Conservation (phyloP, 2,113 vertebrate species). For the Pteronura brasiliensis region DNA sequence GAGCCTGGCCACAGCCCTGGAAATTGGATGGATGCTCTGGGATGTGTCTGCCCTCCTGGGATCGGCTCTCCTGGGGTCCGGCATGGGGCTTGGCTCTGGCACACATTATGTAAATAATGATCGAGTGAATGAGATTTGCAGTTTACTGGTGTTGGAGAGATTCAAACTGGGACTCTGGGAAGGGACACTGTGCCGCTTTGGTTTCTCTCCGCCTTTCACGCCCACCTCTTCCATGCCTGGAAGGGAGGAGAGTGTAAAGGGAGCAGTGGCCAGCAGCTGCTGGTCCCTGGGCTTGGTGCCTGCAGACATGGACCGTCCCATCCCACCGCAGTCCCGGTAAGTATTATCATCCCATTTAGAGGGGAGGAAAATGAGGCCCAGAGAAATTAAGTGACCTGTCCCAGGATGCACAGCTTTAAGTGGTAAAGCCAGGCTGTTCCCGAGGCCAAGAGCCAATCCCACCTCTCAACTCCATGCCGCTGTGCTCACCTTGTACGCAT, state of each 20-base stretch:
- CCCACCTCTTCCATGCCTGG: rapidly evolving
- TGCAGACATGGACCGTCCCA: rapidly evolving
- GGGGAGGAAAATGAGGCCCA: neutral
- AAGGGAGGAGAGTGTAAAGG: rapidly evolving
- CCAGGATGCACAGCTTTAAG: neutral
- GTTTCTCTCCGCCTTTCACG: neutral
- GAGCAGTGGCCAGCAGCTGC: rapidly evolving
- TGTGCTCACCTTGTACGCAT: rapidly evolving
- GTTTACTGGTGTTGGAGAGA: neutral
- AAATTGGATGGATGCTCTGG: rapidly evolving
- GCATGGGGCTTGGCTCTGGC: rapidly evolving
- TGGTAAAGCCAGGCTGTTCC: too few relatives aligned
- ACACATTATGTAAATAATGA: rapidly evolving
- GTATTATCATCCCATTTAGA: too few relatives aligned
- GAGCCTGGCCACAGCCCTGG: rapidly evolving
- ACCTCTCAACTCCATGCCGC: rapidly evolving
- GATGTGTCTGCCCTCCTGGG: too few relatives aligned
- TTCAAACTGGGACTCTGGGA: rapidly evolving
- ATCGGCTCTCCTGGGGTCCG: rapidly evolving
- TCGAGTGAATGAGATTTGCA: rapidly evolving
- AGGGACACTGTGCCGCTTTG: rapidly evolving
- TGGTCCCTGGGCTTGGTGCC: neutral
- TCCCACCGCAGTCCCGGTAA: neutral
- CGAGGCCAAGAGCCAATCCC: neutral
- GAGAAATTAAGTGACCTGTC: neutral